A percentile compares a stretch with the other conserved stretches of the same genome.
phyloP scores from a whole-genome alignment of 2,888 invertebrate species.

The Drosophila mimica region DNA sequence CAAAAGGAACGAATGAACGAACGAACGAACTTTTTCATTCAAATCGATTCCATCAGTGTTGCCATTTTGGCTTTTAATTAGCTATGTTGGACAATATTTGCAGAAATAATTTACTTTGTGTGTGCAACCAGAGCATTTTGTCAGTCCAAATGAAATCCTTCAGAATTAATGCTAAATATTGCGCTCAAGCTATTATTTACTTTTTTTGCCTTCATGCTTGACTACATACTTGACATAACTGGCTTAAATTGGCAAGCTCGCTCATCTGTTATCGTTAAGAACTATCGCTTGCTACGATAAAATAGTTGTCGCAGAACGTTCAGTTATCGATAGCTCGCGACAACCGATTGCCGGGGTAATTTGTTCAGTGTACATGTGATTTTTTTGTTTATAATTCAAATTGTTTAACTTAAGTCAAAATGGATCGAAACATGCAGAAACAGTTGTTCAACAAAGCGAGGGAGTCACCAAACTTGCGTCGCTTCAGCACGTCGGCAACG shows the following conservation, averaged over 20 bases:
- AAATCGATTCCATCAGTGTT: constrained; percentile 4
- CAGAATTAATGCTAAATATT: not conserved
- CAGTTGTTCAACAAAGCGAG: constrained; percentile 71
- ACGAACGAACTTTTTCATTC: not conserved
- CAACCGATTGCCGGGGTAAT: constrained; percentile 37
- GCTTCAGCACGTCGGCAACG: constrained; percentile 63
- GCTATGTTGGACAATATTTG: too few species aligned
- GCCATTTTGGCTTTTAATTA: not conserved
- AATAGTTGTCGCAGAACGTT: not conserved
- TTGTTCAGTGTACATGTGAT: constrained; percentile 52
- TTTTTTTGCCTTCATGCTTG: not conserved
- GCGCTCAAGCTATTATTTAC: not conserved
- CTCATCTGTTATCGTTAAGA: not conserved
- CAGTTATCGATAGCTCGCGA: constrained; percentile 14
- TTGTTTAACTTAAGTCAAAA: constrained; percentile 20
- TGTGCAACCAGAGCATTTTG: not conserved
- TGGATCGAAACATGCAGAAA: constrained; percentile 68
- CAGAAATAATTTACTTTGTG: not conserved
- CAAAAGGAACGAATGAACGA: not conserved
- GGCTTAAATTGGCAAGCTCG: not conserved
- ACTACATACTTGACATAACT: not conserved
- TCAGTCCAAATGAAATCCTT: not conserved
- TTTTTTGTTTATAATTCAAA: constrained; percentile 39
- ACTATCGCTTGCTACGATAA: not conserved
- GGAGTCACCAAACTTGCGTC: constrained; percentile 73